These are phyloP conservation scores for Zosterops pallidus DNA, from an alignment of 2,113 vertebrate species.

Conservation along the genomic window DNA sequence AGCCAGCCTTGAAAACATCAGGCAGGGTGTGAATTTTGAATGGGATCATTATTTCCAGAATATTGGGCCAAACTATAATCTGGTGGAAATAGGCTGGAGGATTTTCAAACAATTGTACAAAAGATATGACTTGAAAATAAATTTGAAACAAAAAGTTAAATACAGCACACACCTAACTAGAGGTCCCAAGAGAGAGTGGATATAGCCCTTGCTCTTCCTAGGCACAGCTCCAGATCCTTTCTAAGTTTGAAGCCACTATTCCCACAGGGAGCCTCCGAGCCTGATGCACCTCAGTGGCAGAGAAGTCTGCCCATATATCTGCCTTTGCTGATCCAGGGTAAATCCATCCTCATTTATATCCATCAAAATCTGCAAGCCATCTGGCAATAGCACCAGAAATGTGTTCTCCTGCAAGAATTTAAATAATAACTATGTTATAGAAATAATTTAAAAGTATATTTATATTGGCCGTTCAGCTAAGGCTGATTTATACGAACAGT, in stretches of 20 bases:
- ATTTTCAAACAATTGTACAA: not conserved
- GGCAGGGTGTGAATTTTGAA: not conserved
- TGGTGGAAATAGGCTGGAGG: not conserved
- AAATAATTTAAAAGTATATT: not conserved
- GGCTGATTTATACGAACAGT: not conserved
- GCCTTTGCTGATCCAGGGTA: not conserved
- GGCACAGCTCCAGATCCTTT: not conserved
- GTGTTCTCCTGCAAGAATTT: not conserved
- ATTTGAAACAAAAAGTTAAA: not conserved
- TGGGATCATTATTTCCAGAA: not conserved
- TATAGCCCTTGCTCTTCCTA: not conserved
- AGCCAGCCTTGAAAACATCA: not conserved
- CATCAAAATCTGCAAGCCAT: not conserved
- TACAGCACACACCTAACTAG: not conserved
- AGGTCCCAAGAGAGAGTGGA: not conserved
- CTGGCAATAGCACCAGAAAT: not conserved
- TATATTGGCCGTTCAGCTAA: not conserved
- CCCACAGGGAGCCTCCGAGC: not conserved
- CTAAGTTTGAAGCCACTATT: not conserved
- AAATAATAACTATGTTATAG: not conserved
- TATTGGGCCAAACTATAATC: not conserved
- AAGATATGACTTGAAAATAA: not conserved
- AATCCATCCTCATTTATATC: not conserved
- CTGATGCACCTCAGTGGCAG: fast-evolving
- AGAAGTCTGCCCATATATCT: not conserved